Conservation (phyloP, 1,140 invertebrate species). For the Pseudomyrmex pallidus region DNA sequence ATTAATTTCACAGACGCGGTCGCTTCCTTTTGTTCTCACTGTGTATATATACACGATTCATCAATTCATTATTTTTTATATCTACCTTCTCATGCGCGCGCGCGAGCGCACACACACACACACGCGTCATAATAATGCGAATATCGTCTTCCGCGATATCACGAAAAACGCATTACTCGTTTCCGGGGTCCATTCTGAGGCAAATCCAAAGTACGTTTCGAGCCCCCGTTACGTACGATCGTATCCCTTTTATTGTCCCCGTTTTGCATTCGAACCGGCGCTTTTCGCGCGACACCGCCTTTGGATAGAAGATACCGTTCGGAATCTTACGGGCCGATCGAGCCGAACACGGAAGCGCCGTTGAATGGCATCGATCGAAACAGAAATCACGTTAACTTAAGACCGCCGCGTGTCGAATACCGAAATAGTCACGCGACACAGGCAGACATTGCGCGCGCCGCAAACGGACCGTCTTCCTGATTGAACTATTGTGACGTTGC, state of each 20-base stretch:
- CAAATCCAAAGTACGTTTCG: slow-evolving; percentile 18
- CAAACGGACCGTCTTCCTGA: slow-evolving; percentile 70
- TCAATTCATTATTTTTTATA: slow-evolving; percentile 18
- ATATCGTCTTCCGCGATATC: slow-evolving; percentile 38
- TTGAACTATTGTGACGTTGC: slow-evolving; percentile 80
- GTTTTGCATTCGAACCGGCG: slow-evolving; percentile 38
- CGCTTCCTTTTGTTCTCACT: background rate
- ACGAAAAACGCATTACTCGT: slow-evolving; percentile 39
- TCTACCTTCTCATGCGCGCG: background rate
- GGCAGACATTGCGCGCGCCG: background rate
- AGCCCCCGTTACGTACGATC: background rate
- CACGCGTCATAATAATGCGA: slow-evolving; percentile 20
- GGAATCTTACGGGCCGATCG: slow-evolving; percentile 45
- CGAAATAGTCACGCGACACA: slow-evolving; percentile 53
- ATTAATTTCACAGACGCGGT: slow-evolving; percentile 17
- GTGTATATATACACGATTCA: slow-evolving; percentile 8
- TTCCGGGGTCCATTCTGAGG: background rate
- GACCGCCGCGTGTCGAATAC: slow-evolving; percentile 69
- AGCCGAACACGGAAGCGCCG: slow-evolving; percentile 55
- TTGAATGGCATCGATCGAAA: slow-evolving; percentile 72
- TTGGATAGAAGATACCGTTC: slow-evolving; percentile 21
- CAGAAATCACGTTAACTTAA: slow-evolving; percentile 77
- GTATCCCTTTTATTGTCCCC: slow-evolving; percentile 42
- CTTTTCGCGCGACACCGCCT: slow-evolving; percentile 31
- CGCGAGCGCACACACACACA: too few relatives aligned